These are phyloP conservation scores for Takifugu ocellatus DNA, from an alignment of 2,797 vertebrate species.

Conservation along the genomic window DNA sequence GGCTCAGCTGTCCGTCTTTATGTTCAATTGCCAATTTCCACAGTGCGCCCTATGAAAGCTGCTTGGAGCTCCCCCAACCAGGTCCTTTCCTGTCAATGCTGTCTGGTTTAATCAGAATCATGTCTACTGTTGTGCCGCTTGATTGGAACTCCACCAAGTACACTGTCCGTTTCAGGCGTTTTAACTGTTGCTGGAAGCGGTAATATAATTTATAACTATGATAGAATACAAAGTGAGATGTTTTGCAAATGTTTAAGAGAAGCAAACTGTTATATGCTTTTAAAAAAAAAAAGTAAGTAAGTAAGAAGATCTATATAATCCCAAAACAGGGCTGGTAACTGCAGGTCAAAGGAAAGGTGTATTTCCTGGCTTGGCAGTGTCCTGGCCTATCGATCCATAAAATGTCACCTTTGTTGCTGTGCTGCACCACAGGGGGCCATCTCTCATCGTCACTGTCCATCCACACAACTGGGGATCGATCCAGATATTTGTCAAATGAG, in stretches of 20 bases:
- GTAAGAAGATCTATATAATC: too few species aligned
- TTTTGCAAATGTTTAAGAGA: too few species aligned
- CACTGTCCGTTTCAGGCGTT: too few species aligned
- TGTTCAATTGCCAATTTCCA: not conserved
- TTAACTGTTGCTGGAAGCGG: too few species aligned
- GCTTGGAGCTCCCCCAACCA: not conserved
- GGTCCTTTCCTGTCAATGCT: not conserved
- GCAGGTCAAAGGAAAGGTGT: slow-evolving; percentile 7
- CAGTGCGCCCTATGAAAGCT: not conserved
- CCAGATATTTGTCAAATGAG: slow-evolving; percentile 25
- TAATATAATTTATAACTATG: too few species aligned
- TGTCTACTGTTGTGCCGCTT: too few species aligned
- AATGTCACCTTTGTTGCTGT: slow-evolving; percentile 28
- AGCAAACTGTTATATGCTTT: too few species aligned
- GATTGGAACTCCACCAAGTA: too few species aligned
- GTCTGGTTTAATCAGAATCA: not conserved
- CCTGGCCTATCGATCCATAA: slow-evolving; percentile 34
- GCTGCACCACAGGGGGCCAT: slow-evolving; percentile 22
- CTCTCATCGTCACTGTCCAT: slow-evolving; percentile 4
- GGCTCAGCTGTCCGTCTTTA: not conserved
- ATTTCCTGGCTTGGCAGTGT: slow-evolving; percentile 15
- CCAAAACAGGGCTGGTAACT: not conserved
- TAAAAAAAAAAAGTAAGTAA: too few species aligned
- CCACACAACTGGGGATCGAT: slow-evolving; percentile 36
- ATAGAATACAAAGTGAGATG: too few species aligned